These are phyloP conservation scores for Aurelia sp. DNA, from an alignment of 30 jellyfish, hydroid and myxozoan species.

Conservation along the genomic window DNA sequence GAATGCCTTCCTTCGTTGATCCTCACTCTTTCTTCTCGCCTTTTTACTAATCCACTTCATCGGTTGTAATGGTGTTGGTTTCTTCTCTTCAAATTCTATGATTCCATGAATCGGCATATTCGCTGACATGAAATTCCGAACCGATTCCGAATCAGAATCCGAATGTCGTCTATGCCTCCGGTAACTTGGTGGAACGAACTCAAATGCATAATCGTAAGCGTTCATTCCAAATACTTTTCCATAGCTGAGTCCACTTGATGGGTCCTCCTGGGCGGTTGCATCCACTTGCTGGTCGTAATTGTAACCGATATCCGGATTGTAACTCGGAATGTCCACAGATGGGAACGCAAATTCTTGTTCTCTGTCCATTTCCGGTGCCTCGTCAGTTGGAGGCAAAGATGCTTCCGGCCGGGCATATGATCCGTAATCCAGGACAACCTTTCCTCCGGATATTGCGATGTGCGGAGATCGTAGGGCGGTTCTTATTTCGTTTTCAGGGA, in stretches of 20 bases:
- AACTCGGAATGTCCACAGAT: slow-evolving; percentile 18
- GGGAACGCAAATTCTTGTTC: slow-evolving; percentile 14
- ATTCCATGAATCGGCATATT: slow-evolving; percentile 68
- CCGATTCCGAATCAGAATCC: slow-evolving; percentile 98
- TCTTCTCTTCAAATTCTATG: slow-evolving; percentile 63
- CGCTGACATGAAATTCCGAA: slow-evolving; percentile 84
- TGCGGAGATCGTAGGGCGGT: slow-evolving; percentile 62
- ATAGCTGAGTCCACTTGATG: slow-evolving; percentile 82
- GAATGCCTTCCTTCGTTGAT: slow-evolving; percentile 59
- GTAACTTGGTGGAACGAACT: slow-evolving; percentile 94
- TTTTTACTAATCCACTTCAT: slow-evolving; percentile 74
- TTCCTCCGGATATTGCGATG: slow-evolving; percentile 58
- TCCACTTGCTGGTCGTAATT: slow-evolving; percentile 43
- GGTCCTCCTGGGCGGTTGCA: slow-evolving; percentile 30
- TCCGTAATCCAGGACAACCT: slow-evolving; percentile 48
- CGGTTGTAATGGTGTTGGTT: slow-evolving; percentile 72
- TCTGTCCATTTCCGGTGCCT: slow-evolving; percentile 18
- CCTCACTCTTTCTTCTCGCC: slow-evolving; percentile 83
- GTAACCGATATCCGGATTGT: slow-evolving; percentile 28
- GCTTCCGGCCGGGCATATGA: slow-evolving; percentile 19
- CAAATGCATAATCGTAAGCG: slow-evolving; percentile 89
- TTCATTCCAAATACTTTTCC: slow-evolving; percentile 97
- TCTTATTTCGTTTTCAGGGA: slow-evolving; percentile 31
- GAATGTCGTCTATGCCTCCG: slow-evolving; percentile 95
- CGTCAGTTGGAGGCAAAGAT: slow-evolving; percentile 1